Conservation (phyloP, 1,140 invertebrate genomes). For the Drosophila bipectinata region DNA sequence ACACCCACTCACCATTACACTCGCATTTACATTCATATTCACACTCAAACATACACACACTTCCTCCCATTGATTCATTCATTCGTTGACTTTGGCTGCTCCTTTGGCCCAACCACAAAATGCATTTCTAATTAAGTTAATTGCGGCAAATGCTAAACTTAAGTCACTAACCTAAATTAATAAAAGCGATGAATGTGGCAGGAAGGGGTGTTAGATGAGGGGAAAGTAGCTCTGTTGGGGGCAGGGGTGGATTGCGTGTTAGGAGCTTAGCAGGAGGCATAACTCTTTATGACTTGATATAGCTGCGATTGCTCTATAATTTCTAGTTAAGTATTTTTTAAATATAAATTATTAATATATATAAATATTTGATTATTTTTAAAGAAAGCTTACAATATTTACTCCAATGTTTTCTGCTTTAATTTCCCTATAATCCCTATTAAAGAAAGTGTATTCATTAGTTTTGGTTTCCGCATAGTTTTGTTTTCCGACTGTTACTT, state of each 20-base stretch:
- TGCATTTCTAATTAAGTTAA: slow-evolving; percentile 83
- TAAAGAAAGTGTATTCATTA: slow-evolving; percentile 13
- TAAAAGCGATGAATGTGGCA: slow-evolving; percentile 30
- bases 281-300: slow-evolving; percentile 4
- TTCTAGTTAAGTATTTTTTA: background rate
- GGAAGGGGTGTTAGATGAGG: background rate
- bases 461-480: slow-evolving; percentile 12
- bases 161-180: slow-evolving; percentile 82
- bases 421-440: background rate
- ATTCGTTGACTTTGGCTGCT: slow-evolving; percentile 52
- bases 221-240: background rate
- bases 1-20: background rate
- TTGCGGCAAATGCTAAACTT: slow-evolving; percentile 82
- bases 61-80: slow-evolving; percentile 35
- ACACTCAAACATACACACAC: slow-evolving; percentile 23
- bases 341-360: background rate
- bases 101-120: slow-evolving; percentile 54
- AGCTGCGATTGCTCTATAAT: slow-evolving; percentile 21
- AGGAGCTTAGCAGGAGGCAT: slow-evolving; percentile 26
- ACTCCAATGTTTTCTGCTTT: no score
- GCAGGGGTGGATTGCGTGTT: slow-evolving; percentile 23
- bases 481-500: slow-evolving; percentile 49
- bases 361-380: no score
- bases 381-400: no score
- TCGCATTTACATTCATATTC: slow-evolving; percentile 11